phyloP scores from a whole-genome alignment of 2,113 vertebrate species.

The Lasiurus cinereus region DNA sequence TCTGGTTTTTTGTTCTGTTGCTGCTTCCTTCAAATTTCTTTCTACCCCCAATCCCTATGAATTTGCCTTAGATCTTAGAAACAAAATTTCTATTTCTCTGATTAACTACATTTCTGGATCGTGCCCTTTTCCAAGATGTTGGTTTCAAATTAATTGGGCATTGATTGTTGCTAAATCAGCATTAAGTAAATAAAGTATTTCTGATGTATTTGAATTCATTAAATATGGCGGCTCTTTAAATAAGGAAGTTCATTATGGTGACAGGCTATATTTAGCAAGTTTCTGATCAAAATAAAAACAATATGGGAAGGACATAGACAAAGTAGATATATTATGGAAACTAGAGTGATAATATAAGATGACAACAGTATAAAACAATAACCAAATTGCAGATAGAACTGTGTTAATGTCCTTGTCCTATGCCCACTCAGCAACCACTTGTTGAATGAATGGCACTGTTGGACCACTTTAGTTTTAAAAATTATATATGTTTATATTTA shows the following conservation, averaged over 20 bases:
- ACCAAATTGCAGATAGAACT: neutral
- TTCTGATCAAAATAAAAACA: conserved; percentile 6
- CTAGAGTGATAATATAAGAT: neutral
- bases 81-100: neutral
- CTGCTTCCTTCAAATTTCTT: conserved; percentile 17
- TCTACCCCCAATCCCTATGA: neutral
- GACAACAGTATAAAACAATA: neutral
- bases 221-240: conserved; percentile 11
- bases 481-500: too few species aligned
- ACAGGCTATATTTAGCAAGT: neutral
- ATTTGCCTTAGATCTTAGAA: neutral
- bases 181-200: neutral
- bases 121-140: conserved; percentile 6
- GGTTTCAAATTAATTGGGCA: neutral
- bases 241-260: neutral
- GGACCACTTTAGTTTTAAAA: neutral
- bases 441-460: neutral
- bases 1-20: neutral
- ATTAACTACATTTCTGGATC: neutral
- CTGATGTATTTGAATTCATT: neutral
- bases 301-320: neutral
- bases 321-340: conserved; percentile 28
- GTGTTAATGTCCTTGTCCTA: neutral
- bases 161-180: neutral
- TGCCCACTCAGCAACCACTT: neutral